Conservation (phyloP, 2,113 vertebrate species). For the western clawed frog (Xenopus tropicalis) region DNA sequence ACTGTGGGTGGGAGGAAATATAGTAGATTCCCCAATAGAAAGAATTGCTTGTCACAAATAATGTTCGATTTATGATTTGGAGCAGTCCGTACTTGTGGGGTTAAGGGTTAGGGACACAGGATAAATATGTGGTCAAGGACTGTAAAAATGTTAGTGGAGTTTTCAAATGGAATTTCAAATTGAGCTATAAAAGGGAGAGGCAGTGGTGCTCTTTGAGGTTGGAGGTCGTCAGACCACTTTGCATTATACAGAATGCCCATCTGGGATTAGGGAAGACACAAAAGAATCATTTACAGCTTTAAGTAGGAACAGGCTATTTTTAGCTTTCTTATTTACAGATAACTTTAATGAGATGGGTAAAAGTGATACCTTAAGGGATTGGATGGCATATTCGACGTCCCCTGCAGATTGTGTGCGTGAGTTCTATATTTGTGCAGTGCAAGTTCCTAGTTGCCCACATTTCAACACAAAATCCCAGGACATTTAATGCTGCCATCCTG, state of each 20-base stretch:
- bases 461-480: too few species aligned
- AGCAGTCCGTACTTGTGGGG: neutral
- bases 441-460: too few species aligned
- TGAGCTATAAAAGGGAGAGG: neutral
- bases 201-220: neutral
- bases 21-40: too few species aligned
- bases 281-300: neutral
- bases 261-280: neutral
- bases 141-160: neutral
- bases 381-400: too few species aligned
- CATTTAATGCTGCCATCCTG: too few species aligned
- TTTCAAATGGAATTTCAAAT: neutral
- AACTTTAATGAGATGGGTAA: too few species aligned
- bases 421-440: too few species aligned
- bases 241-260: neutral
- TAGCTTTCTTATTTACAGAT: too few species aligned
- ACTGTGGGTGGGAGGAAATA: too few species aligned
- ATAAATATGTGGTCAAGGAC: neutral
- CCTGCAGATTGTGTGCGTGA: too few species aligned
- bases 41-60: neutral
- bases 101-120: constrained; percentile 4
- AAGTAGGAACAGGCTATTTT: too few species aligned
- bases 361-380: too few species aligned
- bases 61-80: constrained; percentile 1
- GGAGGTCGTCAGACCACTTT: constrained; percentile 6